phyloP scores from a whole-genome alignment of 2,888 invertebrate genomes.

The Sphaerophoria rueppellii region DNA sequence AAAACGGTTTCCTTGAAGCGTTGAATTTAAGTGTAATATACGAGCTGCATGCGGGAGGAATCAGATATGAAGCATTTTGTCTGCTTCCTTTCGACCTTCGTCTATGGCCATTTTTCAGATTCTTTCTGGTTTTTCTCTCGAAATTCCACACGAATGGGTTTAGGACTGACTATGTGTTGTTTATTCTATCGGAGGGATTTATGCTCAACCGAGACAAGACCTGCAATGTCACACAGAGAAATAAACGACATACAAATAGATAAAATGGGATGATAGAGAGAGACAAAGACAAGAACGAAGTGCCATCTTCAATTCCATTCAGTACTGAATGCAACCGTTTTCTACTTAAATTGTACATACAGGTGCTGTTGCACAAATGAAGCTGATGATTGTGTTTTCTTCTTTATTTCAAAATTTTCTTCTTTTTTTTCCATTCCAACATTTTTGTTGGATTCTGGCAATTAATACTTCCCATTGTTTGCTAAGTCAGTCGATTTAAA shows the following conservation, averaged over 20 bases:
- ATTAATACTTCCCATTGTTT: slow-evolving; percentile 49
- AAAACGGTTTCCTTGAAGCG: too few species aligned
- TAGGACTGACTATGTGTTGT: neutral
- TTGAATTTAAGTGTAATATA: too few species aligned
- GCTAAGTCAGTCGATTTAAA: slow-evolving; percentile 27
- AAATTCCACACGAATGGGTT: neutral
- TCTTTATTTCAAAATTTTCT: slow-evolving; percentile 33
- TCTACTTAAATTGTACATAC: slow-evolving; percentile 53
- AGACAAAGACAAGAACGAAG: slow-evolving; percentile 42
- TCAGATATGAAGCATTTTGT: neutral
- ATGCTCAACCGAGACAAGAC: too few species aligned
- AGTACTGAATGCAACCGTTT: slow-evolving; percentile 53
- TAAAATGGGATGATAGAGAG: neutral
- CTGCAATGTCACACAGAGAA: too few species aligned
- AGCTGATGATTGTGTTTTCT: slow-evolving; percentile 58
- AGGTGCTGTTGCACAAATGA: slow-evolving; percentile 59
- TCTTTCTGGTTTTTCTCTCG: neutral
- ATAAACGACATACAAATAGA: neutral
- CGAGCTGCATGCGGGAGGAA: too few species aligned
- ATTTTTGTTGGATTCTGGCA: slow-evolving; percentile 33
- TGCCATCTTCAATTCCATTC: slow-evolving; percentile 53
- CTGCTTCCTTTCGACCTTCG: neutral
- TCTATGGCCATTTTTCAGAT: neutral
- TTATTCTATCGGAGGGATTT: too few species aligned
- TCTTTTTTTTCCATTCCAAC: neutral